Evolutionary conservation across 2,797 vertebrate species (phyloP).

Genomic region (Karalla daura): DNA sequence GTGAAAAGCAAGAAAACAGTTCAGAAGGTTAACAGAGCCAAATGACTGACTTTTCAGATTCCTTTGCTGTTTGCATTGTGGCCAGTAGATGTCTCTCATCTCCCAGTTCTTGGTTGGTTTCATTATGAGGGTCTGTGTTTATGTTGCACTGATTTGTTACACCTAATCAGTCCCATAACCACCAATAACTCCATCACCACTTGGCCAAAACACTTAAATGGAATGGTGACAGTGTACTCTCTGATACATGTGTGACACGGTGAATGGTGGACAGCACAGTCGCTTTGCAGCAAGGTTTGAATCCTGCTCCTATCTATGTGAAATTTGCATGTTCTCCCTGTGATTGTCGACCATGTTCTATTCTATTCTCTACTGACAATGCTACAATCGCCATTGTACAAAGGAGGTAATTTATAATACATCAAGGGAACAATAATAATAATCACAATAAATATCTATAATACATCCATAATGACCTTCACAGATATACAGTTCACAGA

Average conservation of each 20-base stretch:
- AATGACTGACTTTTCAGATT: neutral
- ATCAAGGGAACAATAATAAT: no score
- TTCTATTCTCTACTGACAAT: no score
- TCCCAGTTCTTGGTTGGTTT: neutral
- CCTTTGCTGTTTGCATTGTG: neutral
- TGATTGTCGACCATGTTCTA: no score
- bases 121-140: neutral
- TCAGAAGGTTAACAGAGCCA: neutral
- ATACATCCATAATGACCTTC: neutral
- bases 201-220: no score
- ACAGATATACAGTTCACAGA: neutral
- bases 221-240: neutral
- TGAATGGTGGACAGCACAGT: no score
- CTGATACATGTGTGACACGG: neutral
- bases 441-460: neutral
- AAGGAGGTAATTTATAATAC: no score
- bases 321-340: no score
- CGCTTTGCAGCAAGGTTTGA: no score
- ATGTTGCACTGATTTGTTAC: no score
- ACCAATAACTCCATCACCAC: neutral
- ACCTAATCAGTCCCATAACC: no score
- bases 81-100: constrained; percentile 48
- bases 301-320: no score
- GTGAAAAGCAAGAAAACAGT: neutral
- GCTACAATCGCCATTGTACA: no score